Evolutionary conservation across 1,140 invertebrate genomes (phyloP).

Genomic region (Batillaria attramentaria): DNA sequence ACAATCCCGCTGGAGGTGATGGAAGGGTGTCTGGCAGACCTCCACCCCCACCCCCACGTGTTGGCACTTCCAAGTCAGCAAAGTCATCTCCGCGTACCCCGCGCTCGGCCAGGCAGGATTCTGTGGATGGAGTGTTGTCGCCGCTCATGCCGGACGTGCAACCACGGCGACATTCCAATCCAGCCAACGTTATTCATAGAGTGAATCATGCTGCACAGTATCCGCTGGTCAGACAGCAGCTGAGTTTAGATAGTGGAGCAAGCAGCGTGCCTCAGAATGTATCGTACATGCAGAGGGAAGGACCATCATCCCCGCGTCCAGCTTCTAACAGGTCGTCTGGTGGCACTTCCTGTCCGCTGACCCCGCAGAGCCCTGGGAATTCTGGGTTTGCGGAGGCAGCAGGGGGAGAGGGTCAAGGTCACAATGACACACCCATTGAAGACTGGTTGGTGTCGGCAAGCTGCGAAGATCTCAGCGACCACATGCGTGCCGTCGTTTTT

Average conservation of each 20-base stretch:
- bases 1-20: neutral
- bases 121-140: neutral
- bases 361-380: neutral
- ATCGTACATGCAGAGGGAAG: too few relatives aligned
- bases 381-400: neutral
- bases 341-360: conserved; percentile 6
- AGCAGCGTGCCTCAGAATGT: neutral
- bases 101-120: conserved; percentile 1
- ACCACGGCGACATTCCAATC: conserved; percentile 28
- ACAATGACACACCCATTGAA: conserved; percentile 17
- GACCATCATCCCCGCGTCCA: neutral
- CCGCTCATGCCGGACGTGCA: neutral
- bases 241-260: neutral
- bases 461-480: conserved; percentile 64
- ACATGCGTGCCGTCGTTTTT: conserved; percentile 51
- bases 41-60: neutral
- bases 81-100: neutral
- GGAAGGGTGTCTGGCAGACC: conserved; percentile 11
- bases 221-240: neutral
- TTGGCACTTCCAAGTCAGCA: neutral
- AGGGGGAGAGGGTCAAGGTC: neutral
- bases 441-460: conserved; percentile 58
- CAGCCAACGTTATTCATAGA: neutral
- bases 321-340: neutral
- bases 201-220: conserved; percentile 1